Percentiles rank a stretch among this genome's conserved stretches.
Evolutionary conservation across 2,797 vertebrate species (phyloP).

Genomic region (Eupleurogrammus muticus): DNA sequence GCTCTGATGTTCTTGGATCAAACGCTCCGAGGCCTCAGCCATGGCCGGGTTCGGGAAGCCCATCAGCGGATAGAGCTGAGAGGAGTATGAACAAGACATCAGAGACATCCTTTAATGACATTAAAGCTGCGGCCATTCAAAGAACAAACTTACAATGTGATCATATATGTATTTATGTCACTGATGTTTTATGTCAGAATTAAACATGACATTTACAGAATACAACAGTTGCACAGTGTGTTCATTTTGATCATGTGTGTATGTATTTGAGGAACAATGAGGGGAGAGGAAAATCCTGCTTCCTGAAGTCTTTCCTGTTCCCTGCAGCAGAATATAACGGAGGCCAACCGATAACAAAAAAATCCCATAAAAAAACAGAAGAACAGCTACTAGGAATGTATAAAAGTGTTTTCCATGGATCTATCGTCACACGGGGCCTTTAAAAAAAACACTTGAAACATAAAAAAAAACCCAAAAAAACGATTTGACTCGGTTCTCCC

Average conservation of each 20-base stretch:
- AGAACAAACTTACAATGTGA: background rate
- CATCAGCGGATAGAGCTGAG: constrained; percentile 77
- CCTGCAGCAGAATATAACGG: background rate
- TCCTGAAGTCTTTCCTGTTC: no score
- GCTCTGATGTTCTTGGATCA: constrained; percentile 77
- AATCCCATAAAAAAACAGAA: background rate
- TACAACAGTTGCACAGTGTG: background rate
- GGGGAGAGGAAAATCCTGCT: no score
- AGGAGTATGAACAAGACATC: background rate
- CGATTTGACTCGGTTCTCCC: no score
- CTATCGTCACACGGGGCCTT: no score
- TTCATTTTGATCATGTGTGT: no score
- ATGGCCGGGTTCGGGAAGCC: constrained; percentile 76
- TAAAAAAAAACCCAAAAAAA: no score
- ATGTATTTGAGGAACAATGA: background rate
- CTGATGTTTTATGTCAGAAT: background rate
- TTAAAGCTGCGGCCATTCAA: background rate
- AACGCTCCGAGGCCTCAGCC: constrained; percentile 70
- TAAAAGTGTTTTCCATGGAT: no score
- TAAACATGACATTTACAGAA: no score
- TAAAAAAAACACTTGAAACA: no score
- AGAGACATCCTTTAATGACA: background rate
- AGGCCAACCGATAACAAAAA: background rate
- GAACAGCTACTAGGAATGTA: no score
- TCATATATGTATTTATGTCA: background rate